Conservation (phyloP, 2,113 vertebrate species). For the Aspidoscelis tigris region DNA sequence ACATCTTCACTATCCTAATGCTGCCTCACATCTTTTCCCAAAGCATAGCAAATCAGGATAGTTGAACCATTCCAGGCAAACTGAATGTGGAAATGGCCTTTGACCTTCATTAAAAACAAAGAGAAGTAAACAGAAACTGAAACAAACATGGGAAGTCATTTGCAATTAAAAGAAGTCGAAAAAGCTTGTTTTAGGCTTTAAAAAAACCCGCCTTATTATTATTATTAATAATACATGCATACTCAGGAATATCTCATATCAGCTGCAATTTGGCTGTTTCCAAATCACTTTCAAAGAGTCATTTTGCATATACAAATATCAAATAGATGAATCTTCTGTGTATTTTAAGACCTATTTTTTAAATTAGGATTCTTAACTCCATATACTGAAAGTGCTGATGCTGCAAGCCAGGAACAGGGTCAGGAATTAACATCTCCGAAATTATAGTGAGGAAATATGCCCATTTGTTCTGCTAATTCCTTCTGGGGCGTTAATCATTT, state of each 20-base stretch:
- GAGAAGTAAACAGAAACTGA: slow-evolving; percentile 2
- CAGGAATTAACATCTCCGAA: background rate
- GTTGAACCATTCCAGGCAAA: no score
- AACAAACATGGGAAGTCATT: slow-evolving; percentile 2
- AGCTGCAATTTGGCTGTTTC: background rate
- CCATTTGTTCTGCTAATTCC: background rate
- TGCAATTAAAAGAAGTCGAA: slow-evolving; percentile 19
- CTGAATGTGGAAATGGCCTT: no score
- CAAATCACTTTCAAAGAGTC: slow-evolving; percentile 1
- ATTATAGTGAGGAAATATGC: background rate
- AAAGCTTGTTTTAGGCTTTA: slow-evolving; percentile 13
- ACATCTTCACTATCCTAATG: no score
- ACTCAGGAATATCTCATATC: slow-evolving; percentile 1
- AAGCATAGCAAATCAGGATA: no score
- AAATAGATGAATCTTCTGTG: background rate
- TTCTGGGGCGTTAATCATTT: background rate
- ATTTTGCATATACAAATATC: background rate
- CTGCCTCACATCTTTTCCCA: no score
- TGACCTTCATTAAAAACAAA: slow-evolving; percentile 1
- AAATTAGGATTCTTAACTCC: background rate
- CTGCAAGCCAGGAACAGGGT: background rate
- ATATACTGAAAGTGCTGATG: background rate
- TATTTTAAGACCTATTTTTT: background rate
- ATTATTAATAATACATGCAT: background rate
- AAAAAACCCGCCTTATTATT: slow-evolving; percentile 10